These are phyloP conservation scores for Hymenochirus boettgeri DNA, from an alignment of 2,113 vertebrate species.

Conservation along the genomic window DNA sequence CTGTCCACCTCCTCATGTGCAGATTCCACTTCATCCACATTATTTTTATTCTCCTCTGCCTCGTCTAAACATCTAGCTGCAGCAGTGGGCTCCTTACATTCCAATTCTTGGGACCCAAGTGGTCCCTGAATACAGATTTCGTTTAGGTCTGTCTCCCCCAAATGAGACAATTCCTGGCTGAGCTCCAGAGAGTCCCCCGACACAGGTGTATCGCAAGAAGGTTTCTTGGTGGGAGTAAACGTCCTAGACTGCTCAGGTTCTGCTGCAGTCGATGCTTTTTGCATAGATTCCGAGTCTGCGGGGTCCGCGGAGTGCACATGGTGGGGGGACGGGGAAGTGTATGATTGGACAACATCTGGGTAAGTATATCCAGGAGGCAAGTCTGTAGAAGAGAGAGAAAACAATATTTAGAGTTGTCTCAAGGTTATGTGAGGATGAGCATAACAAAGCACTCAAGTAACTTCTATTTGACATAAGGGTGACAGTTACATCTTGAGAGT, in stretches of 20 bases:
- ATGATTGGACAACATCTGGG: conserved; percentile 66
- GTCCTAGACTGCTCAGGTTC: conserved; percentile 61
- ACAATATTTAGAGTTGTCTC: no score
- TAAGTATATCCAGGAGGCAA: conserved; percentile 78
- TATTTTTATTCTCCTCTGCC: conserved; percentile 43
- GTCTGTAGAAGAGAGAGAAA: conserved; percentile 55
- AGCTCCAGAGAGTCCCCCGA: conserved; percentile 15
- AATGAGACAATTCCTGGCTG: conserved; percentile 16
- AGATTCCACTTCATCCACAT: not conserved
- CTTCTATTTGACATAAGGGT: not conserved
- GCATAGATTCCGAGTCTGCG: conserved; percentile 78
- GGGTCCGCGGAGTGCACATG: conserved; percentile 73
- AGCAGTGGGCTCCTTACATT: conserved; percentile 23
- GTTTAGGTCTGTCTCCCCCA: conserved; percentile 23
- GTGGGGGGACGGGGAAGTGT: conserved; percentile 66
- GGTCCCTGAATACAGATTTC: conserved; percentile 33
- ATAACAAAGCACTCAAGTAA: not conserved
- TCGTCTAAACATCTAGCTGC: conserved; percentile 46
- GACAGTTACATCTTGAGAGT: not conserved
- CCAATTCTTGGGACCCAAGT: conserved; percentile 44
- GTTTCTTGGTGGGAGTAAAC: conserved; percentile 49
- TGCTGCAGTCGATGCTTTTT: conserved; percentile 52
- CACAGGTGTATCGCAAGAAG: conserved; percentile 36
- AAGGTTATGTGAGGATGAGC: no score
- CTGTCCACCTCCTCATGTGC: conserved; percentile 41